Base-by-base conservation (phyloP, 2,797 vertebrate genomes). In the Dallia pectoralis region DNA sequence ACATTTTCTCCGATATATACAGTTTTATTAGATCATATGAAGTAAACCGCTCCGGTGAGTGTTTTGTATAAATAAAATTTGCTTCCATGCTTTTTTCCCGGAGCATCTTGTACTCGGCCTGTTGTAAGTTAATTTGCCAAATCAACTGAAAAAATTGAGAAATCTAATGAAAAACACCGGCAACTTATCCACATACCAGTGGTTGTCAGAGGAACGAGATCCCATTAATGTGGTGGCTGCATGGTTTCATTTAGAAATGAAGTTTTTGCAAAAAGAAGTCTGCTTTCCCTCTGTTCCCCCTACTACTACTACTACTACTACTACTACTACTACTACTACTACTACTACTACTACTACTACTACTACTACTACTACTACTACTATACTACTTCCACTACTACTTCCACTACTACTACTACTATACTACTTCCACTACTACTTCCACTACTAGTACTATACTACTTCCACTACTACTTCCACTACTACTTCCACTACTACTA, bases 121-220 rank as follows among this genome's bases (percentile, higher is more conserved):
- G 88, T 89, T 91, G 90, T 92, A 91, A 91, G 91, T 93, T 93
- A 92, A 93, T 93, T 93, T 93, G 91, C 89, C 92, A 93, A 90
- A 93, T 92, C 90, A 89, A 91, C 89, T 89, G 74, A 69, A 81
- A 79, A 74, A 79, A 77, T 70, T 84, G 83, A 51, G 73, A 85
- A 87, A 89, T 92, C 88, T 91, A 94, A 93, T 93, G 86, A 84
- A 88, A 93, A 93, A 91, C 93, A 93, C 81, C 73, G 93, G 92
- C 92, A 88, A 84, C 80, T 74, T 76, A 81, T 53, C 71, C 47
- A 75, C 91, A 93, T 93, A 89, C 90, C 91, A 71, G 91, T 78
- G 91, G 91, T 92, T 70, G 85, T 82, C 84, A 84, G 81, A 87
- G 89, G 88, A 90, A 91, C 89, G 86, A 78, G 81, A 80, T 81